A percentile compares a stretch with the other conserved stretches of the same genome.
Conservation (phyloP, 2,113 vertebrate genomes). For the Eulemur rufifrons region DNA sequence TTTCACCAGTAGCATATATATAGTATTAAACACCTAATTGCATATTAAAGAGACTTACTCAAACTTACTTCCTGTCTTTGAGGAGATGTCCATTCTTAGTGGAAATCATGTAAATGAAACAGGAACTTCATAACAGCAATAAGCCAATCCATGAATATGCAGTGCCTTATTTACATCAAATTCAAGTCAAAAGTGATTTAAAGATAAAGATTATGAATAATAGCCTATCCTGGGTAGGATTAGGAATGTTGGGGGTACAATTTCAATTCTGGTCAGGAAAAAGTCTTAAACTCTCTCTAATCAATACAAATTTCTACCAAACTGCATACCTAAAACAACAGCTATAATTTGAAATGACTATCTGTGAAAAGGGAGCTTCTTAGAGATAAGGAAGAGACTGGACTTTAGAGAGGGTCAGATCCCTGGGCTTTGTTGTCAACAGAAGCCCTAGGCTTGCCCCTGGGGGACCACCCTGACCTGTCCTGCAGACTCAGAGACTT, state of each 20-base stretch:
- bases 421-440: background rate
- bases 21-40: background rate
- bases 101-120: constrained; percentile 50
- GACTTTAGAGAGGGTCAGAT: background rate
- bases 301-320: background rate
- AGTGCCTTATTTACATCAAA: constrained; percentile 44
- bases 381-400: background rate
- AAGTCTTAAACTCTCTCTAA: constrained; percentile 7
- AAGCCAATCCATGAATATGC: constrained; percentile 59
- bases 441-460: background rate
- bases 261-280: background rate
- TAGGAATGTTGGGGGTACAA: background rate
- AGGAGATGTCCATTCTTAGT: constrained; percentile 6
- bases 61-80: constrained; percentile 29
- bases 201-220: constrained; percentile 15
- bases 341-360: background rate
- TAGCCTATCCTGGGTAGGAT: background rate
- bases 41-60: background rate
- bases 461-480: too few species aligned
- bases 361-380: background rate
- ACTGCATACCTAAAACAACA: background rate
- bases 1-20: background rate
- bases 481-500: background rate
- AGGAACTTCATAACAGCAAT: constrained; percentile 45
- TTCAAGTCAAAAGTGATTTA: constrained; percentile 40